phyloP scores from a whole-genome alignment of 35 echinoderm and acorn worm species.

The Holothuria glaberrima region DNA sequence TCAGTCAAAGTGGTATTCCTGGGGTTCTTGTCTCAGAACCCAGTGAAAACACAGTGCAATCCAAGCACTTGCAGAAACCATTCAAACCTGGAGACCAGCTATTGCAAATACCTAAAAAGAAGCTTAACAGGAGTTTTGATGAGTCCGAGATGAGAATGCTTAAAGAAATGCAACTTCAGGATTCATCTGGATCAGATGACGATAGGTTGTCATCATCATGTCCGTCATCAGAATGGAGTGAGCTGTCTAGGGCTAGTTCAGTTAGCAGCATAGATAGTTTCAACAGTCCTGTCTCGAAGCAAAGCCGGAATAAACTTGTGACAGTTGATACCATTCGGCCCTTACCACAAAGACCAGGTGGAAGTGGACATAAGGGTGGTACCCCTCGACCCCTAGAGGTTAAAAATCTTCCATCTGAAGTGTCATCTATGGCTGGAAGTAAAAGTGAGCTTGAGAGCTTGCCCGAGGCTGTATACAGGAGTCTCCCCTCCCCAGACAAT shows the following conservation, averaged over 20 bases:
- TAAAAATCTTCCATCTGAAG: background rate
- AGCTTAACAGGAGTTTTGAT: constrained; percentile 70
- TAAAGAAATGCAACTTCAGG: constrained; percentile 26
- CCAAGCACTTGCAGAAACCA: background rate
- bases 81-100: background rate
- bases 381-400: background rate
- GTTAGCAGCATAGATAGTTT: constrained; percentile 70
- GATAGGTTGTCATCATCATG: constrained; percentile 63
- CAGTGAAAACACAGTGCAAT: constrained; percentile 41
- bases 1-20: constrained; percentile 21
- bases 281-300: constrained; percentile 41
- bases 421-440: background rate
- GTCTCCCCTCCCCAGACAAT: constrained; percentile 82
- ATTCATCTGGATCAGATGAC: constrained; percentile 61
- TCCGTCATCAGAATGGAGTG: constrained; percentile 54
- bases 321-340: constrained; percentile 35
- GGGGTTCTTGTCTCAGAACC: constrained; percentile 41
- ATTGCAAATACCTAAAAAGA: background rate
- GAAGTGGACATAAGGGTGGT: background rate
- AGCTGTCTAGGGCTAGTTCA: constrained; percentile 58
- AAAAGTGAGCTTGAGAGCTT: background rate
- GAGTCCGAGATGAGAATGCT: constrained; percentile 65
- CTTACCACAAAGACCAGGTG: constrained; percentile 8
- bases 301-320: background rate
- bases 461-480: constrained; percentile 23